Base-by-base conservation (phyloP, 2,888 invertebrate species). In the Pseudolycoriella hygida region DNA sequence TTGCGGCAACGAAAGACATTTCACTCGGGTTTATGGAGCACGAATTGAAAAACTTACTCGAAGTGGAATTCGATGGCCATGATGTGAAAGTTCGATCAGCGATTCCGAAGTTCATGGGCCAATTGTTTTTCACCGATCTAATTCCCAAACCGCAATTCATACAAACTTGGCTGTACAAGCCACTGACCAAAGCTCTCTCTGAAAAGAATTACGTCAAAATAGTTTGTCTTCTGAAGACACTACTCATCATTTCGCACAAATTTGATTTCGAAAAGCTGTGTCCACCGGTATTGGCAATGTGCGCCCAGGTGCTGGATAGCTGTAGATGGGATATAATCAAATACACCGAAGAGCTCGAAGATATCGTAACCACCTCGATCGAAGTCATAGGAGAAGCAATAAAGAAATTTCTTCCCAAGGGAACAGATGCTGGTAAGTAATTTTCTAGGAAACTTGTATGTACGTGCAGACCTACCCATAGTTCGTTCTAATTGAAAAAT, bases 291-390 rank as follows among this genome's bases (percentile, higher is more conserved):
- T 30, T 60, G 14, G 46, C 59, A 8, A 57, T 58, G 56, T 50
- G 53, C 2, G 58, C 55, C 3, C 56, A 58, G 47, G 53, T 60
- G 31, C 54, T 60, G 54, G 57, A 60, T 41, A 53, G 56, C 45
- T 54, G 53, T 12, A 54, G 60, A 8, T 61, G 61, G 61, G 57
- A 59, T 49, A 49, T 60, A 3, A 50, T 56, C 4, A 56, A 54
- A 0, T 61, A 57, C 46, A 53, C 55, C 1, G 53, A 56, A 46
- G 50, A 53, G 5, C 52, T 53, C 3, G 59, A 58, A 47, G 54
- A 54, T 46, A 51, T 60, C 44, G 51, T 60, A 0, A 50, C 53
- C 4, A 52, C 51, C 19, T 55, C 57, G 19, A 56, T 56, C 43
- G 51, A 52, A 32, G 57, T 58, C 46, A 52, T 58, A 31, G 53